phyloP scores from a whole-genome alignment of 2,113 vertebrate species.

The Hemibates koningsi region DNA sequence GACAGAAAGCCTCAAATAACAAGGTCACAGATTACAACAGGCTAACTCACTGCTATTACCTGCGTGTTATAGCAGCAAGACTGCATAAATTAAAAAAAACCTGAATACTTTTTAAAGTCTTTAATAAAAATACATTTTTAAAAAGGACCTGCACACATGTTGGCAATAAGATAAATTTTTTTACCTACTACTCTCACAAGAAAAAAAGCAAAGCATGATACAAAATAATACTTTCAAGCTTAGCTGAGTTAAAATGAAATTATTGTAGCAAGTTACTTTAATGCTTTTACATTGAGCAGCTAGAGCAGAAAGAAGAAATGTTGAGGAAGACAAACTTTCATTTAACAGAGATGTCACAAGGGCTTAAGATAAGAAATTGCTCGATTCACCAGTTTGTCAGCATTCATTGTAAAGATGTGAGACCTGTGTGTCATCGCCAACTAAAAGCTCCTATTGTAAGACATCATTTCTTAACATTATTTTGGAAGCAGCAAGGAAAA shows the following conservation, averaged over 20 bases:
- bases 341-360: background rate
- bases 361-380: background rate
- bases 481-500: constrained; percentile 1
- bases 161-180: background rate
- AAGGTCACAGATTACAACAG: background rate
- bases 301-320: background rate
- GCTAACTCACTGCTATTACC: background rate
- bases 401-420: background rate
- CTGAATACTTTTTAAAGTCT: background rate
- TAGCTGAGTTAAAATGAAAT: background rate
- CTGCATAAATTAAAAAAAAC: background rate
- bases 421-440: background rate
- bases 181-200: background rate
- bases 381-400: background rate
- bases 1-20: background rate
- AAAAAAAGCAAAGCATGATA: background rate
- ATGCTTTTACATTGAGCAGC: background rate
- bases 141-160: background rate
- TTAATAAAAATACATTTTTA: background rate
- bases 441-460: background rate
- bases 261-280: background rate
- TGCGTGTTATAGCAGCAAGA: background rate
- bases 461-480: background rate
- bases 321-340: background rate
- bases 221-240: background rate